Base-by-base conservation (phyloP, 2,888 invertebrate species). In the Nymphalis polychloros region DNA sequence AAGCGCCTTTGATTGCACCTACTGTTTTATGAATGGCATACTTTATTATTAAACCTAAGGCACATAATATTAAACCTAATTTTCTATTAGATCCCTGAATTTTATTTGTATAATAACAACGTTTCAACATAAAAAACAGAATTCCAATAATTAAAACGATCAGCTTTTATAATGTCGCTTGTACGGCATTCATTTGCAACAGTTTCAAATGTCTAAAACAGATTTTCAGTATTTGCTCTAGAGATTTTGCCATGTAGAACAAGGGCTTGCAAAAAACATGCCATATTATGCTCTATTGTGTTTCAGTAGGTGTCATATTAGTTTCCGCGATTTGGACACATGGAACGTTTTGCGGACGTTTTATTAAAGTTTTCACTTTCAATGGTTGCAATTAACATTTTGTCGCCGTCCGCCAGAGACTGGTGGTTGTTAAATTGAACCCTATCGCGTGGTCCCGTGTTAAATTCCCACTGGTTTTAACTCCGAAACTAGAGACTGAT, bases 301-400 rank as follows among this genome's bases (percentile, higher is more conserved):
- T 31, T 35, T 8, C 27, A 50, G 53, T 62, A 73, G 63, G 61
- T 50, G 59, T 63, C 46, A 62, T 19, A 66, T 69, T 73, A 47
- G 59, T 62, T 35, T 59, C 19, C 60, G 41, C 60, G 35, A 47
- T 19, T n/a, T 48, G 31, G 55, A 55, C 41, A 69, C 68, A 68
- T 70, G 27, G 53, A 59, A 69, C 67, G 59, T 70, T 68, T 71
- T 68, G 68, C 48, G 59, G 64, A 41, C 49, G 35, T 61, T 61
- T 67, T 66, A 68, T 70, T 69, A 72, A 77, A 77, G 77, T 77
- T 78, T 75, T 76, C 75, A 72, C 70, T 77, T 76, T 77, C 76
- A 77, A 78, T 77, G 73, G 75, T 73, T 69, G 77, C 78, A 78
- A 78, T 77, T 77, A 78, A 77, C 77, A 77, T 77, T 77, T 77